A percentile compares a stretch with the other conserved stretches of the same genome.
Evolutionary conservation across 2,888 invertebrate genomes (phyloP).

Genomic region (Anthoptus insignis): DNA sequence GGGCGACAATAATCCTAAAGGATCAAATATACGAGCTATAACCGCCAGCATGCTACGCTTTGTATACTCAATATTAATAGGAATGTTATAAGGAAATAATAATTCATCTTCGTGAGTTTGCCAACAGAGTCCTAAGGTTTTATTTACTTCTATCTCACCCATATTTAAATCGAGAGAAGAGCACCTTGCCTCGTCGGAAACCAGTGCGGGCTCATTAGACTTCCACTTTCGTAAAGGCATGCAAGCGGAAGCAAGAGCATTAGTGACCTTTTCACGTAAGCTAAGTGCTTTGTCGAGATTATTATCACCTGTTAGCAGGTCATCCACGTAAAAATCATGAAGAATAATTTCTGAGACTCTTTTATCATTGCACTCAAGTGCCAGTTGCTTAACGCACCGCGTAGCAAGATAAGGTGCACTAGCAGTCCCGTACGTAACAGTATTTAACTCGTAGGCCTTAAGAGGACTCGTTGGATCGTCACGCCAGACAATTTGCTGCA

Average conservation of each 20-base stretch:
- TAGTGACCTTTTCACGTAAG: conserved; percentile 34
- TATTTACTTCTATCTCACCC: conserved; percentile 19
- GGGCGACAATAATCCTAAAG: no score
- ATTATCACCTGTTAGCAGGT: conserved; percentile 37
- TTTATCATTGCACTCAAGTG: conserved; percentile 40
- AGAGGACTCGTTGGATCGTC: conserved; percentile 34
- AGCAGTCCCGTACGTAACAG: conserved; percentile 50
- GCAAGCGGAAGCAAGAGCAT: conserved; percentile 42
- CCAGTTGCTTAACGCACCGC: conserved; percentile 47
- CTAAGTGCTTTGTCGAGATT: conserved; percentile 16
- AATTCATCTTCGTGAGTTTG: no score
- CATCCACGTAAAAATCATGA: conserved; percentile 51
- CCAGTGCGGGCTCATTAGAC: conserved; percentile 43
- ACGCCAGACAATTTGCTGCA: conserved; percentile 46
- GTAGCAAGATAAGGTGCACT: conserved; percentile 50
- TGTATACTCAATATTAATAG: no score
- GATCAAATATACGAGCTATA: background rate
- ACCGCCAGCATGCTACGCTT: background rate
- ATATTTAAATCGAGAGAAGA: conserved; percentile 24
- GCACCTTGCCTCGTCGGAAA: conserved; percentile 22
- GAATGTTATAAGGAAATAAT: no score
- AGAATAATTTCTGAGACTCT: conserved; percentile 41
- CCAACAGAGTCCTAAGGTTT: conserved; percentile 8
- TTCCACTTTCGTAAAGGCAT: conserved; percentile 47
- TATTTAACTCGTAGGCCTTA: conserved; percentile 46